phyloP scores from a whole-genome alignment of 2,888 invertebrate species.

The Megalurothrips usitatus region DNA sequence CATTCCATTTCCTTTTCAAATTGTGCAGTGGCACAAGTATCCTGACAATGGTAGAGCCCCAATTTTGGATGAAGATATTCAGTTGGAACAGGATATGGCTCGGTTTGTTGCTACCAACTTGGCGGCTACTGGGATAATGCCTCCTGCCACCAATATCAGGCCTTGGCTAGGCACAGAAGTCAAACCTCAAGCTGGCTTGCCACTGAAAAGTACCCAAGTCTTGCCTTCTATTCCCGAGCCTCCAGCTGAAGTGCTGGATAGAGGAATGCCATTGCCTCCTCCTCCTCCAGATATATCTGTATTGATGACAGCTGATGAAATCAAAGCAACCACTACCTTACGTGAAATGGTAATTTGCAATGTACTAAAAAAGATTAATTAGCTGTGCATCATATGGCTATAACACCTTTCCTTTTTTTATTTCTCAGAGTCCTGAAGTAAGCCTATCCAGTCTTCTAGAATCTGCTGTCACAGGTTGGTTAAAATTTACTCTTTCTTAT shows the following conservation, averaged over 20 bases:
- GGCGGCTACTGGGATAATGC: background rate
- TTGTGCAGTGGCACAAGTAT: background rate
- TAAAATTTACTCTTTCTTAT: background rate
- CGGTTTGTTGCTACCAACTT: slow-evolving; percentile 4
- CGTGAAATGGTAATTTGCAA: background rate
- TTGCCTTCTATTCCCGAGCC: background rate
- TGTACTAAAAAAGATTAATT: background rate
- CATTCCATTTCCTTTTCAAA: background rate
- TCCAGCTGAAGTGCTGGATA: background rate
- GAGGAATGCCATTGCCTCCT: background rate
- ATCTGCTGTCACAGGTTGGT: slow-evolving; percentile 11
- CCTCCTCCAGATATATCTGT: slow-evolving; percentile 12
- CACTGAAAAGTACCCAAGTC: background rate
- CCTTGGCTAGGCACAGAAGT: background rate
- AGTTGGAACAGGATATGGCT: background rate
- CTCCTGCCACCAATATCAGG: background rate
- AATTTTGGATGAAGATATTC: background rate
- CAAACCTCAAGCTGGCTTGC: background rate
- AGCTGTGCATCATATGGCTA: background rate
- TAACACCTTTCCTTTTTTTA: background rate
- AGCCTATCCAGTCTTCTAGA: background rate
- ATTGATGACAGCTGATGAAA: background rate
- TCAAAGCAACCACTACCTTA: background rate
- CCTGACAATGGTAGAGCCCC: background rate
- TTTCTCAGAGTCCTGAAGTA: background rate